Evolutionary conservation across 2,797 vertebrate genomes (phyloP), one percentile per base, ranked within the genome.

Genomic region (Tiaroga cobitis): DNA sequence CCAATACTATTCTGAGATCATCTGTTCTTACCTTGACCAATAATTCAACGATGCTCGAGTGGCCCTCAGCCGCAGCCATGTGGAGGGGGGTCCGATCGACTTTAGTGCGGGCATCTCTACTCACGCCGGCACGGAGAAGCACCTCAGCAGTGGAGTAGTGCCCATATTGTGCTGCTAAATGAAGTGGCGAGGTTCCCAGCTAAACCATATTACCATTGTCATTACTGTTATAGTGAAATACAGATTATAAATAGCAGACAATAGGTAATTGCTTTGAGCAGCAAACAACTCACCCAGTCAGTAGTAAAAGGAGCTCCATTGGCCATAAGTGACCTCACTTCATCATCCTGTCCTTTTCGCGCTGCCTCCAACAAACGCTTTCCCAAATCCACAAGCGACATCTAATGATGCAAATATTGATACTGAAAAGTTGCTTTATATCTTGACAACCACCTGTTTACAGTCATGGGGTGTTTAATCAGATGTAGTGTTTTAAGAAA

Each of bases 11-110:
- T 29, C 34, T 21, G 8, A 68, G 16, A 37, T 70, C 2, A 56
- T 69, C 24, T 15, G 72, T 26, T 41, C 69, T 79, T 87, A 97
- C 97, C 94, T 96, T 93, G 85, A 98, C 94, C 11, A 98, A 95
- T 85, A 99, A 93, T 78, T 98, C 97, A 49, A 97, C 97, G 0
- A 98, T 95, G 59, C 94, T 93, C 0, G 93, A 80, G 87, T 98
- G 97, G 5, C 97, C 97, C 7, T 97, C 97, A 0, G 97, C 94
- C 0, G 97, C 97, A 0, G 97, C 97, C 97, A 99, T 96, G 87
- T 99, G 97, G 78, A 99, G 92, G 0, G 97, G 97, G 0, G 97
- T 99, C 76, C 97, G 91, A 95, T 99, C 97, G 81, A 99, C 97
- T 83, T 98, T 98, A 73, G 97, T 98, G 0, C 97, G 96, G 8